Base-by-base conservation (phyloP, 2,888 invertebrate genomes). In the Perizoma affinitatum region DNA sequence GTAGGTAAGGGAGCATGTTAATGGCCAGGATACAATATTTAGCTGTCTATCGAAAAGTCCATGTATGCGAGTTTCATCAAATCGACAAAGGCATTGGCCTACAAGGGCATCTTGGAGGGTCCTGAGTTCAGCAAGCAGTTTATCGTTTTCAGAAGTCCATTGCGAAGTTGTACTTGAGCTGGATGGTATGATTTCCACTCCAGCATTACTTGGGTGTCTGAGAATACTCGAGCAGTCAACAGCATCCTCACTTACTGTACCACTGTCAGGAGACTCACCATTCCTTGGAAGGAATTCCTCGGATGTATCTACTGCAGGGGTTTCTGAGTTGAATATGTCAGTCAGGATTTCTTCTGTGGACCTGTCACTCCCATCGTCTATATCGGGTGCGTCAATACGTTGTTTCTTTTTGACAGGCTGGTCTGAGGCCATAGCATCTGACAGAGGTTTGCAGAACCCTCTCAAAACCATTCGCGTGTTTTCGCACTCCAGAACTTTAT, bases 331-430 rank as follows among this genome's bases (percentile, higher is more conserved):
- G 54, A 87, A 92, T 66, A 91, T 86, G 58, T 91, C 89, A 35
- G 86, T 82, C 41, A 90, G 80, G 51, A 86, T 89, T 65, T 93
- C 93, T 62, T 94, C 93, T 33, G 92, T 84, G 55, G 93, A 93
- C 55, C 90, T 88, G 62, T 92, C 92, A 54, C 88, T 86, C 36
- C 82, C 85, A 66, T 94, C 94, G 67, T 94, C 94, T 51, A 93
- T 93, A 65, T 94, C 93, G 7, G 94, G 93, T 6, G 93, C 93
- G 71, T 95, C 95, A 71, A 96, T 95, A 78, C 96, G 94, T 82
- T 96, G 95, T 82, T 97, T 95, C 92, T 97, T 97, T 83, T 96
- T 96, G 74, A 96, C 95, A 71, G 97, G 97, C 90, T 97, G 97
- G 88, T 96, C 96, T 72, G 95, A 95, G 80, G 94, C 95, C 95